Evolutionary conservation across 2,888 invertebrate genomes (phyloP).

Genomic region (Neuroscelio doddi): DNA sequence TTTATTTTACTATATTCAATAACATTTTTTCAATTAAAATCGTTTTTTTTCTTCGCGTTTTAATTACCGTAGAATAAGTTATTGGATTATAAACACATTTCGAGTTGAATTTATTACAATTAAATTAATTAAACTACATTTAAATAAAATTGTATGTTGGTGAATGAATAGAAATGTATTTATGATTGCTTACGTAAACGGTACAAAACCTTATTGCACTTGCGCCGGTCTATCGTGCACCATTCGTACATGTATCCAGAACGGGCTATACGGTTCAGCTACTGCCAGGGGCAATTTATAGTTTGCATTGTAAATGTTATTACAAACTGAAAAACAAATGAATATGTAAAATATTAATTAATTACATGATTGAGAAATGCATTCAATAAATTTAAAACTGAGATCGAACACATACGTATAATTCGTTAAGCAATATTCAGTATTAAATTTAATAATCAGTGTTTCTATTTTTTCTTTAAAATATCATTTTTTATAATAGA

Average conservation of each 20-base stretch:
- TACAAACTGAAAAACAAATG: conserved; percentile 34
- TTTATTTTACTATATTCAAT: conserved; percentile 4
- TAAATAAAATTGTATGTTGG: background rate
- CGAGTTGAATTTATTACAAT: background rate
- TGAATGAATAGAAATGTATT: conserved; percentile 24
- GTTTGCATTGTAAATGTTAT: conserved; percentile 29
- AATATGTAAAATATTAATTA: conserved; percentile 33
- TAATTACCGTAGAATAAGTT: no score
- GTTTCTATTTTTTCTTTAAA: no score
- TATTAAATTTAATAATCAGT: no score
- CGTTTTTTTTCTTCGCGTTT: background rate
- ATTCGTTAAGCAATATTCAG: no score
- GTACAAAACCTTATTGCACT: conserved; percentile 34
- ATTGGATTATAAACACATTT: background rate
- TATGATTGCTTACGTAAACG: conserved; percentile 36
- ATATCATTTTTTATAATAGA: no score
- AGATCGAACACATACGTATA: conserved; percentile 16
- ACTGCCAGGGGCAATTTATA: conserved; percentile 53
- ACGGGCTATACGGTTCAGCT: conserved; percentile 72
- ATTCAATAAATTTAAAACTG: conserved; percentile 25
- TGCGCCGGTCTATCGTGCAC: conserved; percentile 50
- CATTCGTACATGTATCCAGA: conserved; percentile 70
- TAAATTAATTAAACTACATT: no score
- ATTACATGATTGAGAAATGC: conserved; percentile 22
- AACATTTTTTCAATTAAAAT: no score